phyloP scores from a whole-genome alignment of 2,113 vertebrate genomes.

The Corvus moneduloides region DNA sequence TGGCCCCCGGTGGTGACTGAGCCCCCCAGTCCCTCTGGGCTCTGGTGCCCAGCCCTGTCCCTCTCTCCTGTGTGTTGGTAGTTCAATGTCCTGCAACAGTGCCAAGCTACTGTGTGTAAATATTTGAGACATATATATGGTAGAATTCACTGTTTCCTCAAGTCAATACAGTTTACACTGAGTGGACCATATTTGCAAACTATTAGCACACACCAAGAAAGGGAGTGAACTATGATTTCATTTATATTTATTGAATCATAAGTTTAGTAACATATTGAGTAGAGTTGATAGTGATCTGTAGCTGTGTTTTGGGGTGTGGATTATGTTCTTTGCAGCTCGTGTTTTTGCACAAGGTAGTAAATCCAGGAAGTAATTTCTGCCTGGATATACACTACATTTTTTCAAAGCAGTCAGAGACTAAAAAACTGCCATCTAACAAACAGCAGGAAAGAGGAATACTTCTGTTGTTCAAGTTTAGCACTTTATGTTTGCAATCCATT shows the following conservation, averaged over 20 bases:
- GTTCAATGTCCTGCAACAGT: background rate
- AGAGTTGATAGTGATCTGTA: background rate
- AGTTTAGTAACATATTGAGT: background rate
- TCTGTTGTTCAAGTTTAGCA: background rate
- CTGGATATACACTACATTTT: background rate
- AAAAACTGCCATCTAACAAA: constrained; percentile 24
- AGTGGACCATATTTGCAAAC: constrained; percentile 65
- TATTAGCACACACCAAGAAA: background rate
- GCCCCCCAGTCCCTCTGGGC: background rate
- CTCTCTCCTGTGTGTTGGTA: background rate
- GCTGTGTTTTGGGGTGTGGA: background rate
- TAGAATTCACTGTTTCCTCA: constrained; percentile 29
- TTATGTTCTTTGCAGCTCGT: constrained; percentile 28
- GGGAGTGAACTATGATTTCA: background rate
- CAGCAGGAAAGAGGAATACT: background rate
- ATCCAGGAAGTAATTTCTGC: constrained; percentile 1
- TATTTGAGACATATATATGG: background rate
- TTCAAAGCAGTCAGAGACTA: constrained; percentile 15
- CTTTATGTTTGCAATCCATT: background rate
- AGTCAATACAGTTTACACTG: constrained; percentile 59
- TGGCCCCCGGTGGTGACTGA: background rate
- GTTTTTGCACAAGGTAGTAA: constrained; percentile 39
- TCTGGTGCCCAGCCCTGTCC: background rate
- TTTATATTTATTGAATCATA: constrained; percentile 1
- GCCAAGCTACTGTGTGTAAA: constrained; percentile 49